Evolutionary conservation across 2,888 invertebrate genomes (phyloP), one percentile per base, ranked within the genome.

Genomic region (Diaperis boleti): DNA sequence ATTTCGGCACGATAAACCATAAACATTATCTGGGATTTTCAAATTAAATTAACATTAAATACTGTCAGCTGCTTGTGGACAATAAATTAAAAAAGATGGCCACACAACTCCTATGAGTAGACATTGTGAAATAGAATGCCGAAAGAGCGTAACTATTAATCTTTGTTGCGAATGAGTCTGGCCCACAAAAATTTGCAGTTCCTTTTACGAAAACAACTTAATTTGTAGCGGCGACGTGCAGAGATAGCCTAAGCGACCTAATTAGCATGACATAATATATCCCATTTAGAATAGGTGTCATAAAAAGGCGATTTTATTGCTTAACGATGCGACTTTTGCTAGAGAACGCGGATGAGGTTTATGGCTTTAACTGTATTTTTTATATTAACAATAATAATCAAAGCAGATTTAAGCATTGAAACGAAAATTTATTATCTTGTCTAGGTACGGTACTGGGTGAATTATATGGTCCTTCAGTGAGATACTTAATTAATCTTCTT

Each of bases 1-100:
- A 20, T 54, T 52, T 41, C 54, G 22, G 15, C 35, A 11, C 18
- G 41, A 54, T 41, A 50, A 54, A 22, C 26, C 15, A 13, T 14
- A 42, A 18, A 44, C 18, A 42, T 39, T 33, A 44, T 44, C 33
- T 42, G 5, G 20, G 10, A 55, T 44, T 31, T 15, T 20, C 26
- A 55, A 55, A 54, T 54, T 54, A 54, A 29, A 54, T 54, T 52
- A 52, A 52, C 22, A 18, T 31, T 15, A 33, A 49, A 49, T 18
- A 49, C 7, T 31, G 33, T 33, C 31, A 22, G 35, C 10, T 11
- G 33, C 33, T 39, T 39, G 44, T 44, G 4, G 15, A 22, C 20
- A 14, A 37, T 57, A 57, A 57, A 47, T 45, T 45, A 41, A 29
- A 14, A 15, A 22, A 49, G 17, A 26, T 59, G 59, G 31, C 59